A percentile compares a stretch with the other conserved stretches of the same genome.
phyloP scores from a whole-genome alignment of 2,113 vertebrate species.

The Takifugu bimaculatus region DNA sequence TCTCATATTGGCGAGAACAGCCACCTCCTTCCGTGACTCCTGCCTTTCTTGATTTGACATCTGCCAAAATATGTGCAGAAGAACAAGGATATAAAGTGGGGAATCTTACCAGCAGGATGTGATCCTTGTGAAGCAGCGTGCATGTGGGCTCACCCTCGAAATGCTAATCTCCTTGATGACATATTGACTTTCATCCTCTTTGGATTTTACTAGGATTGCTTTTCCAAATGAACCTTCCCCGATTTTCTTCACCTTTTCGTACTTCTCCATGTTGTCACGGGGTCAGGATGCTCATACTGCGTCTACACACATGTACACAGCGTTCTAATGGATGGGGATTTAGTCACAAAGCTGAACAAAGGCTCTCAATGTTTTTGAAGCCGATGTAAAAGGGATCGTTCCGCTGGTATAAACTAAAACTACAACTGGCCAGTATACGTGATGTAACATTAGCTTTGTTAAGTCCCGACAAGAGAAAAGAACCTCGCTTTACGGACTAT shows the following conservation, averaged over 20 bases:
- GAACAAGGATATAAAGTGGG: background rate
- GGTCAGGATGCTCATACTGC: constrained; percentile 72
- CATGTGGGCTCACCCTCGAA: constrained; percentile 78
- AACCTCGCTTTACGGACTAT: background rate
- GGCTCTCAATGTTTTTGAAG: background rate
- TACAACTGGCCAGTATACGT: no score
- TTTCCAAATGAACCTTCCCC: constrained; percentile 98
- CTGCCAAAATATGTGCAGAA: constrained; percentile 62
- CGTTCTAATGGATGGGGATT: background rate
- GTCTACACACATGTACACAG: constrained; percentile 38
- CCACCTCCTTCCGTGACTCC: constrained; percentile 95
- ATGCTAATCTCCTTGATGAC: constrained; percentile 99
- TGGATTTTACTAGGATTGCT: constrained; percentile 90
- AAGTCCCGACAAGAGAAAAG: no score
- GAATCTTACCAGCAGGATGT: background rate
- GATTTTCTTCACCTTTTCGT: constrained; percentile 88
- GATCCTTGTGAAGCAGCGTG: background rate
- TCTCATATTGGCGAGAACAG: constrained; percentile 96
- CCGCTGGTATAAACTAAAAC: no score
- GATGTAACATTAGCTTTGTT: no score
- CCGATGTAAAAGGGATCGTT: no score
- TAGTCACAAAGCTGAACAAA: background rate
- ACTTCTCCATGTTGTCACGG: constrained; percentile 87
- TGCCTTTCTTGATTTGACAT: constrained; percentile 96
- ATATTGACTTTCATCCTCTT: constrained; percentile 86